Conservation (phyloP, 2,113 vertebrate species). For the Athene noctua region DNA sequence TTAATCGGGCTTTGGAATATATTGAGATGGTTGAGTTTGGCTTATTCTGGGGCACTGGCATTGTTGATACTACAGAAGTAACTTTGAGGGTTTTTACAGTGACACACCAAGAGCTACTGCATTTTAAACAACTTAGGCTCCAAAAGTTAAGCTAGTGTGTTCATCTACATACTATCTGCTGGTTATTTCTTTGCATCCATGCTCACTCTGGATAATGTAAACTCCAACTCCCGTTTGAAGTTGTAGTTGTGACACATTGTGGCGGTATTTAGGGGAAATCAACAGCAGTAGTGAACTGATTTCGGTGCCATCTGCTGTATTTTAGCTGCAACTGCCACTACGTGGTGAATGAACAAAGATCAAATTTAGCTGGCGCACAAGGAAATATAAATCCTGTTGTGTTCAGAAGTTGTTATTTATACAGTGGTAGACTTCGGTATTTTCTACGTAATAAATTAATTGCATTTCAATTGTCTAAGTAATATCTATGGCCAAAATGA, state of each 20-base stretch:
- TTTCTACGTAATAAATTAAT: neutral
- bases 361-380: neutral
- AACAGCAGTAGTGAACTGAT: neutral
- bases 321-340: neutral
- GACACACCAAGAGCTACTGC: neutral
- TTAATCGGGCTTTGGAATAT: neutral
- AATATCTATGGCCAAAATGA: neutral
- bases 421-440: neutral
- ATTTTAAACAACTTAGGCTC: neutral
- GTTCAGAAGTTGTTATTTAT: neutral
- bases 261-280: neutral
- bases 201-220: neutral
- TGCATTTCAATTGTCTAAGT: neutral
- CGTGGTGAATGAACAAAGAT: neutral
- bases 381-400: neutral
- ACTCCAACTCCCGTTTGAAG: neutral
- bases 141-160: neutral
- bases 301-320: neutral
- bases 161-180: accelerated
- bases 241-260: neutral
- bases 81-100: neutral
- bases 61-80: neutral
- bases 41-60: neutral
- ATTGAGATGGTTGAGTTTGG: accelerated
- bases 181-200: neutral